Evolutionary conservation across 2,888 invertebrate species (phyloP).

Genomic region (Hydraecia micacea): DNA sequence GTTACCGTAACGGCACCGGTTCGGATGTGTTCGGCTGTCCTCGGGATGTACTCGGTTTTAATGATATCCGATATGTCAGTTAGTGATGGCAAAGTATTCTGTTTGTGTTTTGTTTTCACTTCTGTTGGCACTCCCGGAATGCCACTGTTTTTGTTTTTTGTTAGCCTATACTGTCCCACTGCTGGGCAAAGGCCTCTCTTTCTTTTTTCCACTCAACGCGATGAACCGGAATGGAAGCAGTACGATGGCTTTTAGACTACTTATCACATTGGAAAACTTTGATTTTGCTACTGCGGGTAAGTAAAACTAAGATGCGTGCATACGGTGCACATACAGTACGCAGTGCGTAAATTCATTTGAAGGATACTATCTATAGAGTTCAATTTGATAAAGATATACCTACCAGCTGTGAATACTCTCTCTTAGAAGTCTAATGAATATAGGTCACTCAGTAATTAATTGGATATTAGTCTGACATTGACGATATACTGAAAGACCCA

Average conservation of each 20-base stretch:
- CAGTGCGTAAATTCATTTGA: not conserved
- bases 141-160: no score
- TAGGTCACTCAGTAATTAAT: constrained; percentile 19
- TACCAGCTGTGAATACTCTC: not conserved
- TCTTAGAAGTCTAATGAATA: constrained; percentile 20
- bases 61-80: no score
- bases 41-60: no score
- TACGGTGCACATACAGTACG: not conserved
- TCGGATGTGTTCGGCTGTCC: no score
- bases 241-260: not conserved
- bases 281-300: not conserved
- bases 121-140: no score
- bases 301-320: not conserved
- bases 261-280: not conserved
- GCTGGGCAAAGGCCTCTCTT: not conserved
- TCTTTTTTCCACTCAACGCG: not conserved
- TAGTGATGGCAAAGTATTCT: no score
- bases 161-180: no score
- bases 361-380: constrained; percentile 6
- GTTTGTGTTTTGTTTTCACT: no score
- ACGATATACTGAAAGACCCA: not conserved
- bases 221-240: not conserved
- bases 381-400: not conserved
- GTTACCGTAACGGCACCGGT: no score
- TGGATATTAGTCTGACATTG: not conserved